Evolutionary conservation across 1,140 invertebrate species (phyloP).

Genomic region (Caligus rogercresseyi): DNA sequence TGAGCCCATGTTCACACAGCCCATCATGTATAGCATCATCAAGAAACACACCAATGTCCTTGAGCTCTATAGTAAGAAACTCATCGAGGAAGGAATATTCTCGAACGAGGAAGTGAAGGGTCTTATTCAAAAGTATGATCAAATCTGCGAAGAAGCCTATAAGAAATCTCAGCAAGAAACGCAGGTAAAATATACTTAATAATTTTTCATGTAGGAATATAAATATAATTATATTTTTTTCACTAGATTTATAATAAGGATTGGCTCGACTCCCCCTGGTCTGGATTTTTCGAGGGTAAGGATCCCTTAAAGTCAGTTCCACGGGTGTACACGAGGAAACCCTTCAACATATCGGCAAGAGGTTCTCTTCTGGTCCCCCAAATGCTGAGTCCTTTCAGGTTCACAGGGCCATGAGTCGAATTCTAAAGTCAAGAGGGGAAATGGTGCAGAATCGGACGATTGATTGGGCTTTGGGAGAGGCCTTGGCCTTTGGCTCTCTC

Average conservation of each 20-base stretch:
- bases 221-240: too few species aligned
- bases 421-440: conserved; percentile 57
- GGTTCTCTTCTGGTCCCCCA: conserved; percentile 75
- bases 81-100: conserved; percentile 70
- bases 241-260: conserved; percentile 69
- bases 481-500: conserved; percentile 88
- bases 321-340: conserved; percentile 87
- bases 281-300: conserved; percentile 79
- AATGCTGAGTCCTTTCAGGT: conserved; percentile 86
- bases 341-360: conserved; percentile 74
- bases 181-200: too few species aligned
- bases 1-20: conserved; percentile 98
- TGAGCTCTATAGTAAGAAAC: conserved; percentile 71
- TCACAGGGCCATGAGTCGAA: conserved; percentile 70
- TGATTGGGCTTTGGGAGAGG: conserved; percentile 96
- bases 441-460: conserved; percentile 71
- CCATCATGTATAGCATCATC: conserved; percentile 98
- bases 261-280: conserved; percentile 99
- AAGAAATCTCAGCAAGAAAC: conserved; percentile 76
- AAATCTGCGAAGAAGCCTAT: conserved; percentile 92
- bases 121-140: conserved; percentile 78
- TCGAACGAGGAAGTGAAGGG: conserved; percentile 74
- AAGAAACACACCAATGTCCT: conserved; percentile 54
- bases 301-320: conserved; percentile 60
- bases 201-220: too few species aligned